Evolutionary conservation across 2,888 invertebrate species (phyloP), one percentile per base, ranked within the genome.

Genomic region (Gymnoscelis rufifasciata): DNA sequence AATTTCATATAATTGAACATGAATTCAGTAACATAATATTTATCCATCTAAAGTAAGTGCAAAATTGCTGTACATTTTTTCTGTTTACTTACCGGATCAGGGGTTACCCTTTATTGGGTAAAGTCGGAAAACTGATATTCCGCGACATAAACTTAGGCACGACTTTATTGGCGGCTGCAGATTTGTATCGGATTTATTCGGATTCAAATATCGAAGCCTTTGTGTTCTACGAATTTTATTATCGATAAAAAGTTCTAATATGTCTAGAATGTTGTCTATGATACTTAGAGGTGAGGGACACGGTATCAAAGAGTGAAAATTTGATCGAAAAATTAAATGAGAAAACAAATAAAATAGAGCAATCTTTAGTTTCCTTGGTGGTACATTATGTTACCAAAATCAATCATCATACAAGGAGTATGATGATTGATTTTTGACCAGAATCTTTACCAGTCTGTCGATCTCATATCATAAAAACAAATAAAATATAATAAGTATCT

Each of bases 31-130:
- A n/a, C n/a, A n/a, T n/a, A n/a, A n/a, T n/a, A n/a, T n/a, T n/a
- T n/a, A n/a, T n/a, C n/a, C n/a, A n/a, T n/a, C n/a, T n/a, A 43
- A 50, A 50, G 50, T 50, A 50, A 50, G 45, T 50, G 10, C 42
- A n/a, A 3, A 0, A 19, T 5, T 7, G 38, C 50, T 29, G 50
- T 50, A 30, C 42, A 30, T 77, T 83, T 84, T 86, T 79, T 87
- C 80, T 87, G 82, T 88, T 88, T 88, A 88, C 84, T 83, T 80
- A 80, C 77, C 74, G 87, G 83, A 84, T 87, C 84, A 81, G 66
- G 81, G 82, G 77, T 78, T 83, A 84, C 83, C 86, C 86, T 83
- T 84, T 86, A 84, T 82, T 83, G 82, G 79, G 76, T 76, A 79
- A 83, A 83, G 77, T 82, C 81, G 78, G 79, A 70, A 77, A 84